Evolutionary conservation across 2,888 invertebrate genomes (phyloP).

Genomic region (Amphipoea oculea): DNA sequence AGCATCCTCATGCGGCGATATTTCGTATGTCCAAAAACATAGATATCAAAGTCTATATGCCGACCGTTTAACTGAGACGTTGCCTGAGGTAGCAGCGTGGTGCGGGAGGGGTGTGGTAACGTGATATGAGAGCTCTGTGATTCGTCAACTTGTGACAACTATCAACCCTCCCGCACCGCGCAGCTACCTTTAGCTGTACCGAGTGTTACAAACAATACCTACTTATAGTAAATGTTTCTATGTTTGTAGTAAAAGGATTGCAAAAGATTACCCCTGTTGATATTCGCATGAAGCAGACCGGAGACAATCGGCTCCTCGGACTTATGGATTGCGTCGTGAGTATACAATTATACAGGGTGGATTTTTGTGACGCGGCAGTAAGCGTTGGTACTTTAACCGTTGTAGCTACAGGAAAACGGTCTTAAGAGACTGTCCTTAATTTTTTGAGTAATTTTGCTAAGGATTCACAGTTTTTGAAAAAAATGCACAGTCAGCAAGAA

Average conservation of each 20-base stretch:
- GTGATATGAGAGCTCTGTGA: no score
- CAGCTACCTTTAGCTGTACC: no score
- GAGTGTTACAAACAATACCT: neutral
- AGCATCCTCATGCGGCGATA: no score
- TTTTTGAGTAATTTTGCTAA: neutral
- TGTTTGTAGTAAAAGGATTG: slow-evolving; percentile 34
- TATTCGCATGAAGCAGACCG: slow-evolving; percentile 77
- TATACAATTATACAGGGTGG: slow-evolving; percentile 17
- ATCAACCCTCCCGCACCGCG: no score
- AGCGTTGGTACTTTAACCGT: neutral
- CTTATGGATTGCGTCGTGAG: slow-evolving; percentile 77
- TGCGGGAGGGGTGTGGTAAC: no score
- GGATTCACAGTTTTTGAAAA: neutral
- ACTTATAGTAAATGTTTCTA: neutral
- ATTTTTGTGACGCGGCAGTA: neutral
- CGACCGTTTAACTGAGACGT: no score
- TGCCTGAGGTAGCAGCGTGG: no score
- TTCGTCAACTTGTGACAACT: no score
- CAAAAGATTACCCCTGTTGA: slow-evolving; percentile 63
- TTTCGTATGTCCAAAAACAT: no score
- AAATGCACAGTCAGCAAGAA: no score
- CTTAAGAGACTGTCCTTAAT: neutral
- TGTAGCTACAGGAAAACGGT: neutral
- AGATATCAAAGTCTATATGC: no score
- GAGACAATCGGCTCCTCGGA: slow-evolving; percentile 75